Evolutionary conservation across 2,888 invertebrate genomes (phyloP).

Genomic region (Incurvaria masculella): DNA sequence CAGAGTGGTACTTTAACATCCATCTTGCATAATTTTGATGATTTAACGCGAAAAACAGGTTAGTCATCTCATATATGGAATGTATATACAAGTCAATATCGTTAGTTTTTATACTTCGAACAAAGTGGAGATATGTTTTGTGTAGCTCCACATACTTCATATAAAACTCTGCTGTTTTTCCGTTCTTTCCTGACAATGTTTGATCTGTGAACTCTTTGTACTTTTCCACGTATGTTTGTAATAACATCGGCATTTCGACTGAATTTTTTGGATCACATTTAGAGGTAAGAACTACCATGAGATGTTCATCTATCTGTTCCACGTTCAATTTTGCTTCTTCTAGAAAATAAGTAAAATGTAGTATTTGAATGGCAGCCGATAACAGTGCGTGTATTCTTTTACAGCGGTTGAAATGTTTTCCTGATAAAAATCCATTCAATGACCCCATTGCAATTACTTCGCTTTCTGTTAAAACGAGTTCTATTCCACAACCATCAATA

Average conservation of each 20-base stretch:
- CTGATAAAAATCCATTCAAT: constrained; percentile 21
- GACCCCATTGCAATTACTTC: constrained; percentile 24
- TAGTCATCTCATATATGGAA: neutral
- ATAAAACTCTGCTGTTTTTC: constrained; percentile 3
- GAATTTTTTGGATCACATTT: neutral
- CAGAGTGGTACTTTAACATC: no score
- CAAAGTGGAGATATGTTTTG: neutral
- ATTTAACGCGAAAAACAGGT: constrained; percentile 1
- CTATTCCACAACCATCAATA: constrained; percentile 23
- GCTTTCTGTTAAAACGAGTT: constrained; percentile 22
- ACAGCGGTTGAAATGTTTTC: constrained; percentile 27
- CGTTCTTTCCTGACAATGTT: neutral
- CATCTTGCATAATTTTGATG: constrained; percentile 2
- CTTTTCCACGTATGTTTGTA: neutral
- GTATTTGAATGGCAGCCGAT: constrained; percentile 19
- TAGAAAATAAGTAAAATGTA: constrained; percentile 23
- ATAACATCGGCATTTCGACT: neutral
- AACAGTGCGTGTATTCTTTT: constrained; percentile 24
- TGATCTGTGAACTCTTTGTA: neutral
- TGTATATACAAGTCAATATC: neutral
- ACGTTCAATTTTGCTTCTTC: neutral
- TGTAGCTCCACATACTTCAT: neutral
- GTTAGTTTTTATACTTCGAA: neutral
- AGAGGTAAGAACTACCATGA: neutral
- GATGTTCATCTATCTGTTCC: neutral